phyloP scores from a whole-genome alignment of 2,113 vertebrate species.

The Forbesichthys agassizii region DNA sequence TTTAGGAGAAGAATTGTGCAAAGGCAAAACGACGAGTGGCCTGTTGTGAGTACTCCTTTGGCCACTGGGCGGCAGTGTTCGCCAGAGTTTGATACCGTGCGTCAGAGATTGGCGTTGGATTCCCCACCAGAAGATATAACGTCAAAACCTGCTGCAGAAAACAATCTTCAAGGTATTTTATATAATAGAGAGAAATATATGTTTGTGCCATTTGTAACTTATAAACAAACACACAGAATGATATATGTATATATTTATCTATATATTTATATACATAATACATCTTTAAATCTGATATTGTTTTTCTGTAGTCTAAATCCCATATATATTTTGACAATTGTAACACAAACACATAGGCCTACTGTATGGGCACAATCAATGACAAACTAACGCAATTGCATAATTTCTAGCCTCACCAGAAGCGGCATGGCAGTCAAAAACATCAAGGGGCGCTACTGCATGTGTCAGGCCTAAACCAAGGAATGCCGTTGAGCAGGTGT shows the following conservation, averaged over 20 bases:
- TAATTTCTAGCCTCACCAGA: constrained; percentile 8
- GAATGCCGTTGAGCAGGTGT: constrained; percentile 45
- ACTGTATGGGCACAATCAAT: background rate
- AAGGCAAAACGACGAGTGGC: constrained; percentile 5
- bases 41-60: constrained; percentile 67
- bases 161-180: constrained; percentile 24
- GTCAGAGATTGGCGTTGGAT: constrained; percentile 63
- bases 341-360: too few relatives aligned
- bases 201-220: too few relatives aligned
- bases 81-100: constrained; percentile 51
- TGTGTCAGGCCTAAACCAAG: background rate
- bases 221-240: background rate
- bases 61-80: constrained; percentile 73
- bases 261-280: too few relatives aligned
- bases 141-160: background rate
- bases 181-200: background rate
- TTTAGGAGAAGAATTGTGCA: constrained; percentile 60
- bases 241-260: too few relatives aligned
- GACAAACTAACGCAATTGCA: background rate
- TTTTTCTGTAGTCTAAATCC: background rate
- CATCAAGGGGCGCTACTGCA: background rate
- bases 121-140: constrained; percentile 38
- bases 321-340: background rate
- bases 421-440: background rate
- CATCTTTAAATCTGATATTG: too few relatives aligned